phyloP scores from a whole-genome alignment of 2,888 invertebrate species.

The Tetramorium bicarinatum region DNA sequence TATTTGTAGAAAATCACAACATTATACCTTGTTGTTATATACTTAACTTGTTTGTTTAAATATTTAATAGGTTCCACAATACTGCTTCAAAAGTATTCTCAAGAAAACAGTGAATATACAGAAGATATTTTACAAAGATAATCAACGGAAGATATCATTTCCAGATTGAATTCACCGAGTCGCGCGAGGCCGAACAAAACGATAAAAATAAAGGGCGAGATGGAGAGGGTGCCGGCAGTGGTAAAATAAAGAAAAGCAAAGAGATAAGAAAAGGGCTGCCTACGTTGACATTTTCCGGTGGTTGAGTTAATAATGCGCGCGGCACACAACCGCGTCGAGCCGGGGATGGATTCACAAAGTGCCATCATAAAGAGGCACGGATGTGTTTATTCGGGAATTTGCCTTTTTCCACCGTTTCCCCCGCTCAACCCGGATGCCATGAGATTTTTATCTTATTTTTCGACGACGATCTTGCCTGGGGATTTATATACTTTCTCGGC shows the following conservation, averaged over 20 bases:
- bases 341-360: slow-evolving; percentile 80
- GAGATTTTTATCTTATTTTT: slow-evolving; percentile 85
- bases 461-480: slow-evolving; percentile 81
- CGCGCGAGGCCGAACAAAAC: slow-evolving; percentile 49
- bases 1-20: not conserved
- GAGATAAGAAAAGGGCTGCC: slow-evolving; percentile 79
- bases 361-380: slow-evolving; percentile 84
- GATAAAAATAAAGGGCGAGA: slow-evolving; percentile 60
- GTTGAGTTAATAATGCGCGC: slow-evolving; percentile 86
- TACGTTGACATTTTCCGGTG: slow-evolving; percentile 85
- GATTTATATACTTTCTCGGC: slow-evolving; percentile 83
- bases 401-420: slow-evolving; percentile 79
- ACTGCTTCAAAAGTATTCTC: not conserved
- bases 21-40: not conserved
- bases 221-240: slow-evolving; percentile 55
- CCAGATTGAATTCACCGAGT: slow-evolving; percentile 55
- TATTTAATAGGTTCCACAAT: not conserved
- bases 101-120: not conserved
- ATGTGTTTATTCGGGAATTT: slow-evolving; percentile 86
- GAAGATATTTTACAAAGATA: slow-evolving; percentile 28
- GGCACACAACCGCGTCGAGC: slow-evolving; percentile 80
- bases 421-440: slow-evolving; percentile 65
- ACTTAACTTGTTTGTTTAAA: not conserved
- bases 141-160: slow-evolving; percentile 46
- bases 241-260: slow-evolving; percentile 81